These are phyloP conservation scores for Cryptops parisi DNA, from an alignment of 2,888 invertebrate genomes.

Conservation along the genomic window DNA sequence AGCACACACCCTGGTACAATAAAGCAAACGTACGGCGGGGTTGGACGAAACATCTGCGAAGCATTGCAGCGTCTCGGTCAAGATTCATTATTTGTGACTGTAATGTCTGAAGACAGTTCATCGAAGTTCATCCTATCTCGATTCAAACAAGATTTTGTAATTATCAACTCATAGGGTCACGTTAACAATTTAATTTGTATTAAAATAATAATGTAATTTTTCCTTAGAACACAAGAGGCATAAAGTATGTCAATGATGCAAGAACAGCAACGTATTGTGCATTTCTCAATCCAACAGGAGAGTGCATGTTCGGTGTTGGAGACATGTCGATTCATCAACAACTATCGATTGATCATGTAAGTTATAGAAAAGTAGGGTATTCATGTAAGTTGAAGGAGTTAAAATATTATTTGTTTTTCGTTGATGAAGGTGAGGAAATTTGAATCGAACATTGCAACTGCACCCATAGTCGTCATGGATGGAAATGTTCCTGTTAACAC, in stretches of 20 bases:
- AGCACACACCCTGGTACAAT: conserved; percentile 54
- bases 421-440: no score
- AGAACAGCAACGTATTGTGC: conserved; percentile 61
- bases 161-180: conserved; percentile 1
- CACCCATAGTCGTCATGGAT: conserved; percentile 68
- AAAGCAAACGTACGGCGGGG: conserved; percentile 64
- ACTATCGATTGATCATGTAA: conserved; percentile 50
- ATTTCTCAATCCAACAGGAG: conserved; percentile 55
- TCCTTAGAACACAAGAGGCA: conserved; percentile 26
- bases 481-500: conserved; percentile 59
- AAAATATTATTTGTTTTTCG: not conserved
- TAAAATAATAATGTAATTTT: not conserved
- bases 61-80: conserved; percentile 59
- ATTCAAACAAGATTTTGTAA: not conserved
- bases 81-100: conserved; percentile 51
- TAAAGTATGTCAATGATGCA: conserved; percentile 29
- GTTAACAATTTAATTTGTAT: not conserved
- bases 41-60: conserved; percentile 82
- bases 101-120: conserved; percentile 52
- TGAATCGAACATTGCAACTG: no score
- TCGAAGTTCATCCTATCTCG: conserved; percentile 20
- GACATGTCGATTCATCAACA: conserved; percentile 64
- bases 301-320: conserved; percentile 63
- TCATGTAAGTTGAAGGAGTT: not conserved
- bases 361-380: conserved; percentile 21